Evolutionary conservation across 2,113 vertebrate species (phyloP).

Genomic region (Mesembrinibis cayennensis): DNA sequence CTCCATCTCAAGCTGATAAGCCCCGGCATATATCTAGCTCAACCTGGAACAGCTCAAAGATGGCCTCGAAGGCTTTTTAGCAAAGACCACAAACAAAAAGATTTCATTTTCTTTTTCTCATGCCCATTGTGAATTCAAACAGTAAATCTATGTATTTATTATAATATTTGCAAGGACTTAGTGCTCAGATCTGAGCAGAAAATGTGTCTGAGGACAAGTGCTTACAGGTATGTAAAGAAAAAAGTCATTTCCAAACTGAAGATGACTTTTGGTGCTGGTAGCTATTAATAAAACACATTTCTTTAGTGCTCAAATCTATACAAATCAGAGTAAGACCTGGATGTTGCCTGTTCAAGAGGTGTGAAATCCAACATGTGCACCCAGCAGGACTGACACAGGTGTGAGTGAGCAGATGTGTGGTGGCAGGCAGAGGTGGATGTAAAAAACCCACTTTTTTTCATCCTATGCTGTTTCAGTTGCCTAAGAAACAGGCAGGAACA

Average conservation of each 20-base stretch:
- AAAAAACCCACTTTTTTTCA: neutral
- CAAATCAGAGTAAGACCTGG: neutral
- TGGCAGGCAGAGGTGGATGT: neutral
- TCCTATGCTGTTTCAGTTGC: neutral
- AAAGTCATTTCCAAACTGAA: neutral
- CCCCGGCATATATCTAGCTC: neutral
- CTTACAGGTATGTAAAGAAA: neutral
- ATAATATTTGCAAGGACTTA: neutral
- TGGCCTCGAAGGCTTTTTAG: neutral
- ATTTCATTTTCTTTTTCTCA: neutral
- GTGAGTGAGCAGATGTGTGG: neutral
- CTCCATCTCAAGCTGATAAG: neutral
- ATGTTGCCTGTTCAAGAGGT: neutral
- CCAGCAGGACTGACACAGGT: neutral
- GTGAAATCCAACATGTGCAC: neutral
- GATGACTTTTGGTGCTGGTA: neutral
- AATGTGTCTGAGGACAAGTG: neutral
- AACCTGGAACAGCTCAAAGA: neutral
- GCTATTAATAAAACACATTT: neutral
- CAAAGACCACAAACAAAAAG: neutral
- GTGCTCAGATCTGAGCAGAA: neutral
- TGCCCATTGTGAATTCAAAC: neutral
- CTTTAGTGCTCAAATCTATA: neutral
- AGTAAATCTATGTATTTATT: neutral
- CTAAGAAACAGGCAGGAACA: neutral